Evolutionary conservation across 2,113 vertebrate genomes (phyloP).

Genomic region (Sitta europaea): DNA sequence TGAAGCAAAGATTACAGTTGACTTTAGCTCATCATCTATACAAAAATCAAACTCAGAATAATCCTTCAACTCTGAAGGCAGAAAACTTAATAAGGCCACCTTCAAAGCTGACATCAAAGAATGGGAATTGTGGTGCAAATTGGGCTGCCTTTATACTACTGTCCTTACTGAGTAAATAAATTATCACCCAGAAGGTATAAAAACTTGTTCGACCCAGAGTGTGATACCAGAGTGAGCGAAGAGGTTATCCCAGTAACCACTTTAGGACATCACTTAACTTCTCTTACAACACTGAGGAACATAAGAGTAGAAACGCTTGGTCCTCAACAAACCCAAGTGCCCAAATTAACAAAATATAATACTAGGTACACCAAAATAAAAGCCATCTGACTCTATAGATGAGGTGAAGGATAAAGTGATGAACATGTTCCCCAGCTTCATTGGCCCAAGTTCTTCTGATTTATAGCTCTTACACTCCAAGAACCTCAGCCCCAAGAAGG

Average conservation of each 20-base stretch:
- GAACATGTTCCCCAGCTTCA: not conserved
- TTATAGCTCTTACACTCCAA: not conserved
- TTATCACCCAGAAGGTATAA: not conserved
- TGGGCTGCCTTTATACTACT: not conserved
- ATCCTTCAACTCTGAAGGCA: not conserved
- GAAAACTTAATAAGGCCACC: not conserved
- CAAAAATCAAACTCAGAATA: not conserved
- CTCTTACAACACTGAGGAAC: not conserved
- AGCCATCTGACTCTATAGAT: not conserved
- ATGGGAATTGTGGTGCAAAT: not conserved
- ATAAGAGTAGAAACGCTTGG: not conserved
- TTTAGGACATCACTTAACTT: not conserved
- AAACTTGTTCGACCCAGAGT: not conserved
- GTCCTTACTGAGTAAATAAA: not conserved
- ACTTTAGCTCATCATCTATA: not conserved
- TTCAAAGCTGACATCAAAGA: not conserved
- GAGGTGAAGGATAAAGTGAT: not conserved
- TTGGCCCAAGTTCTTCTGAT: not conserved
- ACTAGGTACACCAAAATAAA: not conserved
- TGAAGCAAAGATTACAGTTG: not conserved
- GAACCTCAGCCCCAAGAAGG: not conserved
- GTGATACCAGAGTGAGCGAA: not conserved
- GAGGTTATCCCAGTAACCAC: not conserved
- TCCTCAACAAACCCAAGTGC: not conserved
- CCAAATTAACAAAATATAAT: not conserved